Evolutionary conservation across 2,797 vertebrate species (phyloP).

Genomic region (Scolopax bukidnonensis): DNA sequence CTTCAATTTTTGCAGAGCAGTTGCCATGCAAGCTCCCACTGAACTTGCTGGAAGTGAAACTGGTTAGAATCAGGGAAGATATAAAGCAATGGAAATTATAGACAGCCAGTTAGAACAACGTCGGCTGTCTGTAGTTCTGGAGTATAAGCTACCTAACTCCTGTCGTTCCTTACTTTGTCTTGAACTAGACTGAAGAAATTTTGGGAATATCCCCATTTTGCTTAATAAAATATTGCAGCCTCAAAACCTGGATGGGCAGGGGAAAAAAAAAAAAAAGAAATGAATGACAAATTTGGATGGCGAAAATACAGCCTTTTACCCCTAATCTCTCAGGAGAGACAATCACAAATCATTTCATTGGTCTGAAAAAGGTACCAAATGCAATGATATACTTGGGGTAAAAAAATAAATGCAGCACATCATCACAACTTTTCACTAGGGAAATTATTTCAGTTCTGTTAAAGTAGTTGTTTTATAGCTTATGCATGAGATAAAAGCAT

Average conservation of each 20-base stretch:
- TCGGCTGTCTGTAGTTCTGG: background rate
- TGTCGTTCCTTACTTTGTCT: background rate
- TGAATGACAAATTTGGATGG: background rate
- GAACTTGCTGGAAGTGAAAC: background rate
- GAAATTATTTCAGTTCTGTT: background rate
- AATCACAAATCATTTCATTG: background rate
- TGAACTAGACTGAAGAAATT: background rate
- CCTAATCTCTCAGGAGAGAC: background rate
- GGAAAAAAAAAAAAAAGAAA: background rate
- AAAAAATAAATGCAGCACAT: background rate
- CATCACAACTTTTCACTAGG: background rate
- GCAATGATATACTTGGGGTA: background rate
- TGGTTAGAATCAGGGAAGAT: background rate
- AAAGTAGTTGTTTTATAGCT: background rate
- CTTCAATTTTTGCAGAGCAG: background rate
- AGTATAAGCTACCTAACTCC: background rate
- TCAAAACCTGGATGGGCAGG: conserved; percentile 34
- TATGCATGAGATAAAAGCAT: background rate
- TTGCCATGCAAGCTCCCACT: background rate
- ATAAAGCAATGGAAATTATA: background rate
- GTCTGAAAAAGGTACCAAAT: background rate
- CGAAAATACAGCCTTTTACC: background rate
- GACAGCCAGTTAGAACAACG: background rate
- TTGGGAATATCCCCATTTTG: background rate
- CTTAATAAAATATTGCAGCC: conserved; percentile 51